Evolutionary conservation across 2,113 vertebrate species (phyloP).

Genomic region (Phyllostomus hastatus): DNA sequence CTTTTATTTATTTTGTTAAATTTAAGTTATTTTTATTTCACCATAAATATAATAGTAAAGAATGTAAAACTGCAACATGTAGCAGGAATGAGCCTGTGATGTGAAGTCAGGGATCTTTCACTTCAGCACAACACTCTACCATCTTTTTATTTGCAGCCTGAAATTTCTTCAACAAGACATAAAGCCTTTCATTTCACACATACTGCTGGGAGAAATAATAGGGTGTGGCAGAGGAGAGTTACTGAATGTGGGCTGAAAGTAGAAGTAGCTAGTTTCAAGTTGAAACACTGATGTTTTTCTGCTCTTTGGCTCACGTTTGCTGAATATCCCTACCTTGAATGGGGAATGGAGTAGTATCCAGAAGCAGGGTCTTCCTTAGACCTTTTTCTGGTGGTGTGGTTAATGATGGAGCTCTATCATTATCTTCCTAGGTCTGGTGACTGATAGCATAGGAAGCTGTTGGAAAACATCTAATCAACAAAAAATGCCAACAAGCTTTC

Average conservation of each 20-base stretch:
- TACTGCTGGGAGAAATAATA: neutral
- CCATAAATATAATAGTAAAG: neutral
- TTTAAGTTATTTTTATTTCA: neutral
- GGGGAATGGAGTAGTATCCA: neutral
- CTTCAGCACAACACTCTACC: neutral
- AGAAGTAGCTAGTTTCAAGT: neutral
- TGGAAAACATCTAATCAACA: neutral
- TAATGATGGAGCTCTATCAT: neutral
- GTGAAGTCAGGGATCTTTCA: neutral
- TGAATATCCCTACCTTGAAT: neutral
- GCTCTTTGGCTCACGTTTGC: neutral
- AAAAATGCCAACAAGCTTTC: neutral
- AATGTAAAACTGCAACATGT: neutral
- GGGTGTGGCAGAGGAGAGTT: neutral
- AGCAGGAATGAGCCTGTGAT: neutral
- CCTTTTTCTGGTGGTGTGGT: neutral
- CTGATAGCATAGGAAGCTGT: neutral
- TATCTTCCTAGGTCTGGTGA: neutral
- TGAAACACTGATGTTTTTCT: neutral
- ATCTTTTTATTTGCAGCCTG: slow-evolving; percentile 4
- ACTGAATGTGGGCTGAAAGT: neutral
- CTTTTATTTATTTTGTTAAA: neutral
- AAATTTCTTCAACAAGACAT: slow-evolving; percentile 28
- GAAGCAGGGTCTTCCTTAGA: neutral
- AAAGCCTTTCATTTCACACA: slow-evolving; percentile 43